phyloP scores from a whole-genome alignment of 2,888 invertebrate species.

The Ectobius pallidus region DNA sequence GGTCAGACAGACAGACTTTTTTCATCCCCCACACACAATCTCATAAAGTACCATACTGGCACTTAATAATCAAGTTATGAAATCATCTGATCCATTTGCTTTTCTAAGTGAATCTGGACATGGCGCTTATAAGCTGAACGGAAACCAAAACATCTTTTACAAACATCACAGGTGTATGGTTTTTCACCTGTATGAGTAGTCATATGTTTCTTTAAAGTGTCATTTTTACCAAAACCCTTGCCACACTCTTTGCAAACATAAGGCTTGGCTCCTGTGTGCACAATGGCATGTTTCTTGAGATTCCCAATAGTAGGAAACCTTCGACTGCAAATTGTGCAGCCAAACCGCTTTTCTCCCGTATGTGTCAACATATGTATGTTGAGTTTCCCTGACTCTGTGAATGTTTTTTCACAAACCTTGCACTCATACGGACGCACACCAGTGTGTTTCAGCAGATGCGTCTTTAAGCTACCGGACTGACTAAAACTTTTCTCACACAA shows the following conservation, averaged over 20 bases:
- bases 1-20: no score
- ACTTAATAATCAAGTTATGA: no score
- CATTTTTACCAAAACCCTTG: constrained; percentile 5
- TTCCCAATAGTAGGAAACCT: not conserved
- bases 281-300: not conserved
- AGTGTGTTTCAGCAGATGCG: no score
- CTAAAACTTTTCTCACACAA: no score
- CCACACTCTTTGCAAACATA: constrained; percentile 8
- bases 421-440: no score
- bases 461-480: no score
- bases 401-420: no score
- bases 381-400: no score
- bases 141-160: constrained; percentile 9
- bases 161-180: not conserved
- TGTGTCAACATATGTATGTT: no score
- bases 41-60: no score
- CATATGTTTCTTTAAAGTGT: constrained; percentile 4
- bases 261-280: constrained; percentile 7
- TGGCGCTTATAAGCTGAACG: not conserved
- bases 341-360: constrained; percentile 50
- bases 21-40: no score
- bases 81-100: no score
- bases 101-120: not conserved
- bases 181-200: not conserved
- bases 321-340: constrained; percentile 51